phyloP scores from a whole-genome alignment of 1,140 invertebrate species.

The Cephus cinctus region DNA sequence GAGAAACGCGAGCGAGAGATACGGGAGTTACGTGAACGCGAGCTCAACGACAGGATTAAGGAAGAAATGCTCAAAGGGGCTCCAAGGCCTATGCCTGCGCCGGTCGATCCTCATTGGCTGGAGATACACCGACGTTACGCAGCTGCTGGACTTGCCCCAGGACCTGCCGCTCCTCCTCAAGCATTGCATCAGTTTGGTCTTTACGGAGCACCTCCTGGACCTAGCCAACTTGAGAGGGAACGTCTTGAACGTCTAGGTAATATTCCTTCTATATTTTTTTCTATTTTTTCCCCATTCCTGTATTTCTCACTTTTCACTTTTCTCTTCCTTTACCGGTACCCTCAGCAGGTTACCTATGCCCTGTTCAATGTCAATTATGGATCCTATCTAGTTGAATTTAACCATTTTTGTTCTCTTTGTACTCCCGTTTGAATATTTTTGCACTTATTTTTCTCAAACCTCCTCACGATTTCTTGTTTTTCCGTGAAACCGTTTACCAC shows the following conservation, averaged over 20 bases:
- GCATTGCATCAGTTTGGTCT: conserved; percentile 63
- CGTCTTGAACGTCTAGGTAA: conserved; percentile 79
- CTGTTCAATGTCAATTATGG: no score
- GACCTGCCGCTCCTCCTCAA: conserved; percentile 55
- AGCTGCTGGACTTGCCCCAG: conserved; percentile 43
- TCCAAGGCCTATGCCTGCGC: conserved; percentile 63
- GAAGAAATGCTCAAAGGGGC: conserved; percentile 78
- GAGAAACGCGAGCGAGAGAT: conserved; percentile 84
- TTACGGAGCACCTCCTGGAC: conserved; percentile 60
- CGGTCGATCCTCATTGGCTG: conserved; percentile 87
- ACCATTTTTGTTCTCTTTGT: no score
- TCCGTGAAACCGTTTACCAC: no score
- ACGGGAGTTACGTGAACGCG: conserved; percentile 79
- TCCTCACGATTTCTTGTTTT: no score
- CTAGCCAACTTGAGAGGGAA: conserved; percentile 84
- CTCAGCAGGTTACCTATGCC: no score
- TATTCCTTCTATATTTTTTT: conserved; percentile 5
- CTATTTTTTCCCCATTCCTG: background rate
- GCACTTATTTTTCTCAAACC: no score
- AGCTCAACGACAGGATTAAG: conserved; percentile 78
- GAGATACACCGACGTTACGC: conserved; percentile 78
- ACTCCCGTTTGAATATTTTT: no score
- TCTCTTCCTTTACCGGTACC: no score
- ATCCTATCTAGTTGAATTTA: no score
- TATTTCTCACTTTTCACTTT: background rate